A percentile compares a stretch with the other conserved stretches of the same genome.
These are phyloP conservation scores for Heteromyza rotundicornis DNA, from an alignment of 2,888 invertebrate species.

Conservation along the genomic window DNA sequence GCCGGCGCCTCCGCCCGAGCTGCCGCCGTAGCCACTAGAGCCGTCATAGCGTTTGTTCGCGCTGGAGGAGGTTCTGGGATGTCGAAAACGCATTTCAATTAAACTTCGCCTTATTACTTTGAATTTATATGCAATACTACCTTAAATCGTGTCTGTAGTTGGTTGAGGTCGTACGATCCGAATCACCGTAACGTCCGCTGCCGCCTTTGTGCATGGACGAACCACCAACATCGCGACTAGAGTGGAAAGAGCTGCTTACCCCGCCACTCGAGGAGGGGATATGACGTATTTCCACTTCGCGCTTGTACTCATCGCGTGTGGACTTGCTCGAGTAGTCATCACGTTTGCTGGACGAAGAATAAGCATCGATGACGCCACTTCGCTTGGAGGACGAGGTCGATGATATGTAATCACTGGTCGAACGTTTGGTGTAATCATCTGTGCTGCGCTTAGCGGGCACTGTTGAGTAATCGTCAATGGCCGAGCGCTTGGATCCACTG, in stretches of 20 bases:
- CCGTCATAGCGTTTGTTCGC: slow-evolving; percentile 60
- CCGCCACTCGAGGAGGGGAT: slow-evolving; percentile 42
- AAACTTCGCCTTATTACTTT: too few species aligned
- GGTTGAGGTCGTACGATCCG: slow-evolving; percentile 47
- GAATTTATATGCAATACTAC: slow-evolving; percentile 27
- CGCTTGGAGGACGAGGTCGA: slow-evolving; percentile 45
- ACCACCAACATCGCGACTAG: slow-evolving; percentile 33
- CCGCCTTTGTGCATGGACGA: slow-evolving; percentile 30
- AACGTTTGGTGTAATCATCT: slow-evolving; percentile 39
- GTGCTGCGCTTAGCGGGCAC: slow-evolving; percentile 49
- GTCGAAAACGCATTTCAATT: too few species aligned
- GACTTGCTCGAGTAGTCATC: slow-evolving; percentile 43
- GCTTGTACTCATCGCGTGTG: slow-evolving; percentile 50
- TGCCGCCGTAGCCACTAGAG: slow-evolving; percentile 42
- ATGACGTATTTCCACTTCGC: slow-evolving; percentile 60
- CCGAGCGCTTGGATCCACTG: slow-evolving; percentile 46
- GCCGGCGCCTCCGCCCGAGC: slow-evolving; percentile 42
- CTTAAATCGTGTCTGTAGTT: slow-evolving; percentile 50
- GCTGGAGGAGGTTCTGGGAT: too few species aligned
- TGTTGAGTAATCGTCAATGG: slow-evolving; percentile 50
- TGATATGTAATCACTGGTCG: slow-evolving; percentile 47
- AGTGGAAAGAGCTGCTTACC: slow-evolving; percentile 45
- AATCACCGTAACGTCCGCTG: slow-evolving; percentile 46
- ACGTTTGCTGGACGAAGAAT: slow-evolving; percentile 48
- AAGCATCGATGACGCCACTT: slow-evolving; percentile 41